Base-by-base conservation (phyloP, 2,888 invertebrate species). In the Tenthredo livida region DNA sequence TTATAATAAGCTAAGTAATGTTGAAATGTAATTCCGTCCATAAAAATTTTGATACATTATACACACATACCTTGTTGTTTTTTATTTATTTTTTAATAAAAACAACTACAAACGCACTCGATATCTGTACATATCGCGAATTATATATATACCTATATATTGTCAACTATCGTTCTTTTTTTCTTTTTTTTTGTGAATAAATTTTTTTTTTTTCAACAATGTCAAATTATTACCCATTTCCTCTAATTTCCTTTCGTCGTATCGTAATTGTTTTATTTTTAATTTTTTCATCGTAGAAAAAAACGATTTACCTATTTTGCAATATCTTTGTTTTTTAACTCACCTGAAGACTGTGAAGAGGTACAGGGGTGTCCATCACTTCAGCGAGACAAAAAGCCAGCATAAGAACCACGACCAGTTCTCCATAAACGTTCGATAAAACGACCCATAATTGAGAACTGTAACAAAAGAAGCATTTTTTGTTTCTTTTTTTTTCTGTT, bases 401-500 rank as follows among this genome's bases (percentile, higher is more conserved):
- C 93, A 94, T 94, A 47, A 94, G 87, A 33, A 94, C 92, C 77
- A 95, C 92, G 67, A 95, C 88, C n/a, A 94, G 89, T 88, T 94
- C 94, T n/a, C 95, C 95, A 88, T 95, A 95, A 70, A 95, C 93
- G 77, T 94, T 94, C 86, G 94, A 94, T 77, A 94, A 90, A 40
- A 94, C 92, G 87, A 94, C 91, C 94, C 94, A 95, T 90, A 94
- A 89, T 89, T 94, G 94, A 40, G 94, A 93, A 87, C 94, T 94
- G 91, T 9, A 90, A 91, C 85, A 87, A 84, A 29, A 92, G 61
- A 58, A 61, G 17, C 40, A 61, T 43, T 43, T 72, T 58, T 47
- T 29, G 29, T 29, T 29, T 29, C 29, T 29, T 84, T 84, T 29
- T 84, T 84, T 78, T 15, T 43, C 12, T 15, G 25, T 17, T 7